These are phyloP conservation scores for Parnassius orleans DNA, from an alignment of 2,888 invertebrate genomes.

Conservation along the genomic window DNA sequence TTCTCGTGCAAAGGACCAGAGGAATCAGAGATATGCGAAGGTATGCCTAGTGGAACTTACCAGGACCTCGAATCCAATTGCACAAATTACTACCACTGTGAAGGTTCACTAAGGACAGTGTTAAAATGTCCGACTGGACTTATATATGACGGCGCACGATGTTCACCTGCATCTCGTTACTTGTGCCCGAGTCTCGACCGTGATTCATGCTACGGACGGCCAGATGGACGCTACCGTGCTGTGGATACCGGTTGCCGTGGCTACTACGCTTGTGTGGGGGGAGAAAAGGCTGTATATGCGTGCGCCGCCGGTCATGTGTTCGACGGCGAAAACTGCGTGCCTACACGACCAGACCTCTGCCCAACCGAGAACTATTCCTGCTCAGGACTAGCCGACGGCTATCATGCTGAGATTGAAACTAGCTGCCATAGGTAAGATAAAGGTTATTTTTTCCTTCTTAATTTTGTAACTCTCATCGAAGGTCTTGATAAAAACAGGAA, in stretches of 20 bases:
- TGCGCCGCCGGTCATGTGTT: constrained; percentile 76
- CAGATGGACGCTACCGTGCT: constrained; percentile 79
- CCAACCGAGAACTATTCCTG: constrained; percentile 69
- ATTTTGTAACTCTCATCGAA: too few relatives aligned
- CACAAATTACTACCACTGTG: constrained; percentile 76
- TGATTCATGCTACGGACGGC: constrained; percentile 74
- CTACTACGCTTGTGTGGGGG: constrained; percentile 80
- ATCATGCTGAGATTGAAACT: constrained; percentile 77
- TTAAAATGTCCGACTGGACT: constrained; percentile 63
- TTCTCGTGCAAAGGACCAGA: constrained; percentile 75
- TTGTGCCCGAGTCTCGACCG: constrained; percentile 72
- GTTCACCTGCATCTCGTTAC: constrained; percentile 55
- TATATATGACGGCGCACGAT: constrained; percentile 71
- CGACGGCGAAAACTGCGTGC: constrained; percentile 80
- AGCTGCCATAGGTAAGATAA: constrained; percentile 69
- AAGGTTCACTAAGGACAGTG: constrained; percentile 58
- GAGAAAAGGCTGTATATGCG: constrained; percentile 80
- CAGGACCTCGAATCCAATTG: constrained; percentile 76
- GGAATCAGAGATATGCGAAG: constrained; percentile 61
- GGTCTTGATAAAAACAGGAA: too few relatives aligned
- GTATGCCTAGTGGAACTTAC: constrained; percentile 78
- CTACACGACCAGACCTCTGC: constrained; percentile 55
- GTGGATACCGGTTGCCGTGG: constrained; percentile 78
- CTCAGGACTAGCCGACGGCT: constrained; percentile 74
- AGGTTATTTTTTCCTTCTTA: too few relatives aligned